Evolutionary conservation across 2,888 invertebrate genomes (phyloP).

Genomic region (Polydrusus cervinus): DNA sequence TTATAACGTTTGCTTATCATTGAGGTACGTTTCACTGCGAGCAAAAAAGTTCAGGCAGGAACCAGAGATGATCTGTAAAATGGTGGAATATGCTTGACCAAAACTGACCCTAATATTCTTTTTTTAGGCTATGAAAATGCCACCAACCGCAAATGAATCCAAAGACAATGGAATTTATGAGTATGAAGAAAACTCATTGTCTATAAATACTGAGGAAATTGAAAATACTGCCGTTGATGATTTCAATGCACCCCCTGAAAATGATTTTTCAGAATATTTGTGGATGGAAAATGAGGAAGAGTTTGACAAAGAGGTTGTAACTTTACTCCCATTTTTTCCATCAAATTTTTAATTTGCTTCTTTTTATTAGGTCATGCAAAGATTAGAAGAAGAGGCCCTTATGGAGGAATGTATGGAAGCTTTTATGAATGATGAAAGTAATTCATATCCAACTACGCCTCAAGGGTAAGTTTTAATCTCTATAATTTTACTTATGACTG

Average conservation of each 20-base stretch:
- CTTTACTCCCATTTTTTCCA: background rate
- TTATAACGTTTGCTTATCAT: slow-evolving; percentile 16
- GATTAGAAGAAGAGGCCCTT: slow-evolving; percentile 88
- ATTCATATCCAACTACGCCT: slow-evolving; percentile 53
- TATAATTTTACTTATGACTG: background rate
- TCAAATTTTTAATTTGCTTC: slow-evolving; percentile 23
- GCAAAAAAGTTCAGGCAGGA: background rate
- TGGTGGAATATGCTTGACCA: slow-evolving; percentile 49
- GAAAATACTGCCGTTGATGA: slow-evolving; percentile 67
- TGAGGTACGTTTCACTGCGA: slow-evolving; percentile 26
- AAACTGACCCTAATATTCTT: slow-evolving; percentile 50
- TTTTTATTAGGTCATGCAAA: slow-evolving; percentile 82
- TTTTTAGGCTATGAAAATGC: slow-evolving; percentile 66
- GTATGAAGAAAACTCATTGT: slow-evolving; percentile 64
- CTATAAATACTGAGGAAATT: slow-evolving; percentile 62
- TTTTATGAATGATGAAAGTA: slow-evolving; percentile 82
- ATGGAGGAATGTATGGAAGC: slow-evolving; percentile 92
- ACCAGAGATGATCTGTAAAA: slow-evolving; percentile 34
- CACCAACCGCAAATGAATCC: slow-evolving; percentile 65
- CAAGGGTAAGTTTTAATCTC: slow-evolving; percentile 53
- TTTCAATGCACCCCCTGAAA: slow-evolving; percentile 72
- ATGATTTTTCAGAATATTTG: slow-evolving; percentile 92
- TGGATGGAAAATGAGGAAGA: slow-evolving; percentile 98
- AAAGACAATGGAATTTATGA: slow-evolving; percentile 66
- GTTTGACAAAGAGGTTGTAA: slow-evolving; percentile 87